Percentiles rank a stretch among this genome's conserved stretches.
Conservation (phyloP, 2,888 invertebrate species). For the Epinotia bilunana region DNA sequence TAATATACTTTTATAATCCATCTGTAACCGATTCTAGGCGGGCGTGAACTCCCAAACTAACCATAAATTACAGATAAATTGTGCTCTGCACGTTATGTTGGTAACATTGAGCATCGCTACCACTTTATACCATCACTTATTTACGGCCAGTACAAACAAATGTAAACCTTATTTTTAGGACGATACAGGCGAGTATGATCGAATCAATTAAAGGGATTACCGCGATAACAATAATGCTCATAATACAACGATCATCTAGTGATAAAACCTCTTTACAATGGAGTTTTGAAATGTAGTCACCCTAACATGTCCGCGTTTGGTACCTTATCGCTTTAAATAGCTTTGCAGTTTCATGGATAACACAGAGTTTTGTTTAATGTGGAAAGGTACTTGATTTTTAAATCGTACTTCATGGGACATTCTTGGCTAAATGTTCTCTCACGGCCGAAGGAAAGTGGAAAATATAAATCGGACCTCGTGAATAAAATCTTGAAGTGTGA, state of each 20-base stretch:
- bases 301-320: slow-evolving; percentile 9
- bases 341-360: neutral
- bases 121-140: slow-evolving; percentile 46
- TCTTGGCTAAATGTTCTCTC: slow-evolving; percentile 39
- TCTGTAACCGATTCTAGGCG: slow-evolving; percentile 61
- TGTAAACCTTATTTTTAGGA: slow-evolving; percentile 3
- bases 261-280: slow-evolving; percentile 43
- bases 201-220: slow-evolving; percentile 43
- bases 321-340: slow-evolving; percentile 17
- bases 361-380: neutral
- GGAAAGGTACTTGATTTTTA: slow-evolving; percentile 9
- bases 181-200: neutral
- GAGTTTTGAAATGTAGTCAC: slow-evolving; percentile 38
- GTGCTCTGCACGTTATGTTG: slow-evolving; percentile 52
- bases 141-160: slow-evolving; percentile 20
- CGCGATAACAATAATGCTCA: slow-evolving; percentile 43
- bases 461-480: slow-evolving; percentile 32
- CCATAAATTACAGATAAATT: slow-evolving; percentile 66
- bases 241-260: slow-evolving; percentile 45
- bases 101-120: slow-evolving; percentile 62
- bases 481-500: slow-evolving; percentile 41
- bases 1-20: slow-evolving; percentile 60
- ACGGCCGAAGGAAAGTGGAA: slow-evolving; percentile 27
- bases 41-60: slow-evolving; percentile 58
- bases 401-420: slow-evolving; percentile 23